Conservation (phyloP, 2,797 vertebrate genomes). For the Holocentrus rufus region DNA sequence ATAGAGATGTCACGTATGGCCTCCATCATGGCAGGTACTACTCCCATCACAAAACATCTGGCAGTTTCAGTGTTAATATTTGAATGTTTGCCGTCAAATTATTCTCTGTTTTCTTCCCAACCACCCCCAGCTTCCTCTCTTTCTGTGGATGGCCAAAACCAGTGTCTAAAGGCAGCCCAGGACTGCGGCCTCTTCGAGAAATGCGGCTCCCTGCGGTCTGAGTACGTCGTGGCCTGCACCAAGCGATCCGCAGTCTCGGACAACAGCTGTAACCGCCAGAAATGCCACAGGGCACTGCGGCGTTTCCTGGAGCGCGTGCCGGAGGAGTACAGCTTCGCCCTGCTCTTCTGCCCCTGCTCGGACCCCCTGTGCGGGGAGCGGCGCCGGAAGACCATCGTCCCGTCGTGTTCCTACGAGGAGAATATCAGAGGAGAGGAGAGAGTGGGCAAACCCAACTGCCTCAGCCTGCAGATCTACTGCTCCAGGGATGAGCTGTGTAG, state of each 20-base stretch:
- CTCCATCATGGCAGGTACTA: slow-evolving; percentile 86
- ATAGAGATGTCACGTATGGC: slow-evolving; percentile 86
- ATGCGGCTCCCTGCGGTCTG: slow-evolving; percentile 90
- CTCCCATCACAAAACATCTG: not conserved
- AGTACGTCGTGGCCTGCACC: slow-evolving; percentile 91
- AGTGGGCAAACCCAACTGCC: slow-evolving; percentile 87
- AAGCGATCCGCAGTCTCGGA: slow-evolving; percentile 74
- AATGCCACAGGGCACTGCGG: slow-evolving; percentile 89
- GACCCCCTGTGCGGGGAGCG: slow-evolving; percentile 91
- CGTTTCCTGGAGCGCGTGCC: slow-evolving; percentile 92
- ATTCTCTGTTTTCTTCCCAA: not conserved
- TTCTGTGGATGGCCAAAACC: slow-evolving; percentile 83
- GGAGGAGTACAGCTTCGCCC: slow-evolving; percentile 88
- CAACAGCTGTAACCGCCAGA: slow-evolving; percentile 87
- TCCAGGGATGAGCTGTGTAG: slow-evolving; percentile 89
- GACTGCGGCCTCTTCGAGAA: slow-evolving; percentile 90
- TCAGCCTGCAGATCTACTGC: slow-evolving; percentile 88
- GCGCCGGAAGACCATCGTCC: slow-evolving; percentile 93
- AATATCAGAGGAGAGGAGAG: slow-evolving; percentile 78
- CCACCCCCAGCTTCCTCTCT: slow-evolving; percentile 74
- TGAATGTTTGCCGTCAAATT: not conserved
- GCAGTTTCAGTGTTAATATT: not conserved
- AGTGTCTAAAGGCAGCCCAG: slow-evolving; percentile 91
- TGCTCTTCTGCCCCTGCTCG: slow-evolving; percentile 93
- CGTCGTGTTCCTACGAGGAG: slow-evolving; percentile 89